Conservation (phyloP, 2,113 vertebrate genomes). For the Rousettus leschenaultii region DNA sequence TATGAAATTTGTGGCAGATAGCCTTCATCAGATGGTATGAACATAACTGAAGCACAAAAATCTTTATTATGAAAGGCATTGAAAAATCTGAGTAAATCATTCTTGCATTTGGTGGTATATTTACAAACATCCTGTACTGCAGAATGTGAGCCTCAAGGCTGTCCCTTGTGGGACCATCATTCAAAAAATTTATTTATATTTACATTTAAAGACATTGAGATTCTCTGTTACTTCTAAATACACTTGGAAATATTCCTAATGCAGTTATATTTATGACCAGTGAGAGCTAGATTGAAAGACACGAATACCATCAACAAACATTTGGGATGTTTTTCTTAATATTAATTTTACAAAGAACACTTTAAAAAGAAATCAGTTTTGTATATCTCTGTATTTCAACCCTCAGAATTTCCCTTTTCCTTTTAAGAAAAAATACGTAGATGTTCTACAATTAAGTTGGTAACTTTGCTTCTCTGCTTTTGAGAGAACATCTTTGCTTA, state of each 20-base stretch:
- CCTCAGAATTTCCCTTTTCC: background rate
- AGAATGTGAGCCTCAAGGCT: background rate
- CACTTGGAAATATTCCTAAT: background rate
- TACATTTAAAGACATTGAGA: background rate
- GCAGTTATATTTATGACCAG: background rate
- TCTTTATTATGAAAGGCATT: background rate
- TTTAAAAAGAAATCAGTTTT: background rate
- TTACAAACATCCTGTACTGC: background rate
- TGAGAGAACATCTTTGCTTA: background rate
- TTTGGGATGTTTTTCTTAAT: background rate
- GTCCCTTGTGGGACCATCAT: background rate
- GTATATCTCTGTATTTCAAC: background rate
- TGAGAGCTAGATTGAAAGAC: background rate
- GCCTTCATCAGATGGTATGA: background rate
- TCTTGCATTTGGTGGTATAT: background rate
- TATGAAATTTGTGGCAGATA: background rate
- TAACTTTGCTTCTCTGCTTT: background rate
- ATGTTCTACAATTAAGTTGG: background rate
- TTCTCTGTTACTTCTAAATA: background rate
- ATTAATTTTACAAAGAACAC: background rate
- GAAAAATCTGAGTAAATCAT: background rate
- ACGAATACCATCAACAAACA: background rate
- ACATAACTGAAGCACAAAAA: background rate
- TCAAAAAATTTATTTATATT: background rate
- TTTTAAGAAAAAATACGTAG: background rate